phyloP scores from a whole-genome alignment of 2,113 vertebrate genomes.

The Spea bombifrons region DNA sequence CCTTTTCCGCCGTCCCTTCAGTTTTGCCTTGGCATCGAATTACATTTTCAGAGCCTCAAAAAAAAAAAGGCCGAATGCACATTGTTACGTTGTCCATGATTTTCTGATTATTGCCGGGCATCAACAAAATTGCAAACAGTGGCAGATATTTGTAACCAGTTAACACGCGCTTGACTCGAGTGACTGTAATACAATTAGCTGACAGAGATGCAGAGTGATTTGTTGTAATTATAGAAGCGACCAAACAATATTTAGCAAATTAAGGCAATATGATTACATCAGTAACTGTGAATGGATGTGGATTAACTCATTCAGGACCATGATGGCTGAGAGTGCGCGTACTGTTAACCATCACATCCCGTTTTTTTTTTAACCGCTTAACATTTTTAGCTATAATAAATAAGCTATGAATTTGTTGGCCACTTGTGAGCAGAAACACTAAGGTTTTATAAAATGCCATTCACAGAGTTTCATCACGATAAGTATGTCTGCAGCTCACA shows the following conservation, averaged over 20 bases:
- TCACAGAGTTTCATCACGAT: neutral
- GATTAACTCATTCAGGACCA: constrained; percentile 35
- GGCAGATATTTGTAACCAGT: constrained; percentile 46
- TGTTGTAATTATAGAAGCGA: constrained; percentile 47
- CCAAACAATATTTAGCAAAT: constrained; percentile 50
- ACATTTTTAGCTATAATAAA: neutral
- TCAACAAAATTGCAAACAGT: constrained; percentile 28
- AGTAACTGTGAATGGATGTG: constrained; percentile 31
- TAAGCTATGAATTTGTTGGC: neutral
- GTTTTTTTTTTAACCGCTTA: no score
- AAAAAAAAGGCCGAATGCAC: neutral
- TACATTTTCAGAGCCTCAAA: constrained; percentile 45
- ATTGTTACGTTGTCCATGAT: constrained; percentile 46
- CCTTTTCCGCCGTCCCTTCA: neutral
- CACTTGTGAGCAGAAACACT: constrained; percentile 1
- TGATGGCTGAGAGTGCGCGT: neutral
- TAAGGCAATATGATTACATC: constrained; percentile 46
- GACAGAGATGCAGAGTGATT: constrained; percentile 22
- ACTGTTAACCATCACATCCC: no score
- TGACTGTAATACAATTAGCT: constrained; percentile 38
- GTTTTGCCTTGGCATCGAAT: constrained; percentile 28
- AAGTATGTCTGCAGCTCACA: constrained; percentile 23
- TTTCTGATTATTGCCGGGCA: constrained; percentile 46
- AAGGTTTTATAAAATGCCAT: neutral
- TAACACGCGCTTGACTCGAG: constrained; percentile 25